A percentile compares a stretch with the other conserved stretches of the same genome.
Evolutionary conservation across 2,113 vertebrate species (phyloP).

Genomic region (Sinocyclocheilus anshuiensis): DNA sequence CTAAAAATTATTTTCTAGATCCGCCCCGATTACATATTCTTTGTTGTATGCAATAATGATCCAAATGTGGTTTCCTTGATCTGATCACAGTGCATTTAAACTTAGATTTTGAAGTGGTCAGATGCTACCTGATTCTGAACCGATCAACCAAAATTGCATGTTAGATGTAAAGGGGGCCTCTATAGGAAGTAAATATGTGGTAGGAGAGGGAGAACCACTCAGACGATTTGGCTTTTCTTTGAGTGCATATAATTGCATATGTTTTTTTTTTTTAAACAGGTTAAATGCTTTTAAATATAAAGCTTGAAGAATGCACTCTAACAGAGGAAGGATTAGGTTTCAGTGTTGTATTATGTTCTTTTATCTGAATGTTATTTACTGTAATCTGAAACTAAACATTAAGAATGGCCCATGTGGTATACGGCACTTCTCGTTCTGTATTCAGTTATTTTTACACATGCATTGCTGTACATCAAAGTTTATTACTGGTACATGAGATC

Average conservation of each 20-base stretch:
- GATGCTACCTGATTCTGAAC: not conserved
- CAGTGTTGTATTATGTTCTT: not conserved
- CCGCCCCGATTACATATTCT: not conserved
- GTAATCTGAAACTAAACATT: not conserved
- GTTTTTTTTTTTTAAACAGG: slow-evolving; percentile 8
- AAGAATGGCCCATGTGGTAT: not conserved
- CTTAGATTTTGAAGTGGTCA: not conserved
- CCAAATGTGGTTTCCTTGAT: not conserved
- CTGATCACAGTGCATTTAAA: not conserved
- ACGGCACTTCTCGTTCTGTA: not conserved
- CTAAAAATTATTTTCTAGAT: no score
- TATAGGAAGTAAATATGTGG: not conserved
- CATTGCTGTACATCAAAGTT: not conserved
- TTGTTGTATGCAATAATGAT: not conserved
- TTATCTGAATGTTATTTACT: not conserved
- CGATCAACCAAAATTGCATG: not conserved
- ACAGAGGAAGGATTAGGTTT: not conserved
- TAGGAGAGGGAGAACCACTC: not conserved
- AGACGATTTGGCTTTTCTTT: not conserved
- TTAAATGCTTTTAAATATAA: not conserved
- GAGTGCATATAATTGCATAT: not conserved
- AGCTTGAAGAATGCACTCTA: slow-evolving; percentile 2
- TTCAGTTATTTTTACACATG: not conserved
- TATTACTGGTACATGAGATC: not conserved
- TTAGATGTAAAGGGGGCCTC: not conserved